Base-by-base conservation (phyloP, 2,113 vertebrate genomes). In the Anguilla japonica region DNA sequence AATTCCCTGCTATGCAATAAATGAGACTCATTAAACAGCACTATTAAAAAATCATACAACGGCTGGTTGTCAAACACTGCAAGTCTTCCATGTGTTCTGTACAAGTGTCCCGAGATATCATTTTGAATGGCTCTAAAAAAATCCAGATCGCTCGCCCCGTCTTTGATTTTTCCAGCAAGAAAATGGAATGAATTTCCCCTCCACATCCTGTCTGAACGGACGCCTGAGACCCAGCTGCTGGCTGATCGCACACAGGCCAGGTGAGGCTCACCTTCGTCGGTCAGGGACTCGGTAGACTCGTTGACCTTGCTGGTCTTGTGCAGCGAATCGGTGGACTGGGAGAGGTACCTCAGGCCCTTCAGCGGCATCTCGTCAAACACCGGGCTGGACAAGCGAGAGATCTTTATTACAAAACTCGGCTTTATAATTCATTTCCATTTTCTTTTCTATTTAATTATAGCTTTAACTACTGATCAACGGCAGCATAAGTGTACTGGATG, bases 311-410 rank as follows among this genome's bases (percentile, higher is more conserved):
- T 97, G 90, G 96, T 97, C 94, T 98, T 98, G 93, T 98, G 97
- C 82, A 99, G 96, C 22, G 98, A 99, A 94, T 99, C 98, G 2
- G 97, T 99, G 53, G 98, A 99, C 86, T 99, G 98, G 0, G 98
- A 99, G 79, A 99, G 95, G 93, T 96, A 97, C 87, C 96, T 96
- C 95, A 96, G 95, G 56, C 96, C 96, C 89, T 95, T 96, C 71
- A 98, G 94, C 88, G 98, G 95, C 83, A 87, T 97, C 87, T 99
- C 98, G 18, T 99, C 98, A 0, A 94, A 97, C 92, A 96, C 97
- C 82, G 97, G 96, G 79, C 98, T 99, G 93, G 60, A 91, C 53
- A 90, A 34, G 85, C 84, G 87, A 89, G 86, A 80, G 60, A 67
- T 67, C 22, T 4, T 11, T 3, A 22, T 67, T 67, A 67, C 60